Percentiles rank a stretch among this genome's conserved stretches.
These are phyloP conservation scores for Drosophila paulistorum DNA, from an alignment of 1,140 invertebrate genomes.

Conservation along the genomic window DNA sequence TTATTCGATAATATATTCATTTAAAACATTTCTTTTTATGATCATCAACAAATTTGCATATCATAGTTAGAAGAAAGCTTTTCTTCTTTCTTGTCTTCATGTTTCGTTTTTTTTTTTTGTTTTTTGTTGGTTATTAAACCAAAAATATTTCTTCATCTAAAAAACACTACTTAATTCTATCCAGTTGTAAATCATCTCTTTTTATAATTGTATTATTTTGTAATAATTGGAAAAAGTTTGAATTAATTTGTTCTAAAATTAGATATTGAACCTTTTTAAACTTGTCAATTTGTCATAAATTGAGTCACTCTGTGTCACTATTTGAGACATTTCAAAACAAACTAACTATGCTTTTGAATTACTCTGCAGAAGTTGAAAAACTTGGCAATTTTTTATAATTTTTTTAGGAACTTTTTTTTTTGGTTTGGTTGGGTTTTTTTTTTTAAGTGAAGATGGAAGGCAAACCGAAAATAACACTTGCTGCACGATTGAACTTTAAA, in stretches of 20 bases:
- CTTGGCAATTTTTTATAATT: not conserved
- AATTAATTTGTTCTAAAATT: too few relatives aligned
- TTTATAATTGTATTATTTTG: too few relatives aligned
- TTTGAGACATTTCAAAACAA: too few relatives aligned
- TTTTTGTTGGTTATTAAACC: not conserved
- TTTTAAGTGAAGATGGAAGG: slow-evolving; percentile 5
- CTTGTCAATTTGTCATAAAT: too few relatives aligned
- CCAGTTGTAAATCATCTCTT: too few relatives aligned
- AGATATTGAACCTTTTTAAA: too few relatives aligned
- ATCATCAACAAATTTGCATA: slow-evolving; percentile 61
- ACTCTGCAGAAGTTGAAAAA: too few relatives aligned
- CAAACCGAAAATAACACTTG: slow-evolving; percentile 65
- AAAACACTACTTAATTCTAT: not conserved
- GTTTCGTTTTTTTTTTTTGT: slow-evolving; percentile 28
- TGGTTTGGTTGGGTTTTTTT: slow-evolving; percentile 10
- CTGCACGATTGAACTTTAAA: slow-evolving; percentile 81
- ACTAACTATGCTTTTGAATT: too few relatives aligned
- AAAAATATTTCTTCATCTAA: not conserved
- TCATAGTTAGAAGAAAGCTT: slow-evolving; percentile 52
- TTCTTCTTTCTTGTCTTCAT: slow-evolving; percentile 38
- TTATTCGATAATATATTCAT: slow-evolving; percentile 63
- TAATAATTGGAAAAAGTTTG: too few relatives aligned
- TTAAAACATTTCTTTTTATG: slow-evolving; percentile 61
- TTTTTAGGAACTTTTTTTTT: slow-evolving; percentile 27
- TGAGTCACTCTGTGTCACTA: too few relatives aligned